A percentile compares a stretch with the other conserved stretches of the same genome.
phyloP scores from a whole-genome alignment of 2,797 vertebrate genomes.

The Glyptemys insculpta region DNA sequence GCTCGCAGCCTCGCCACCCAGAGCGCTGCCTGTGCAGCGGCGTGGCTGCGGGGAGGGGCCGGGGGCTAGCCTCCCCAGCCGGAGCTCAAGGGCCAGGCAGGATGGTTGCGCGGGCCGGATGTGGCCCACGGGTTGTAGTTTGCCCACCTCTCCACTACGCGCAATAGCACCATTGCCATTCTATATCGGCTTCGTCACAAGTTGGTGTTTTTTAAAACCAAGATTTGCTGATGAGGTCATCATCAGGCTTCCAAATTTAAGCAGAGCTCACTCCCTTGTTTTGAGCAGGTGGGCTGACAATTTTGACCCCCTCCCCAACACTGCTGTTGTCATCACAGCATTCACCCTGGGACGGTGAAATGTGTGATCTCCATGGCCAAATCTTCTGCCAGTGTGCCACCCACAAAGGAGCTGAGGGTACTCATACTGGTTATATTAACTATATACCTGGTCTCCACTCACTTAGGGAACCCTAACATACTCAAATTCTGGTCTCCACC shows the following conservation, averaged over 20 bases:
- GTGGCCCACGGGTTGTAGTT: no score
- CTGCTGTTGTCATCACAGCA: neutral
- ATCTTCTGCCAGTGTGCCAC: neutral
- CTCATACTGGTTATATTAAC: neutral
- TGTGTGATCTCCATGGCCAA: neutral
- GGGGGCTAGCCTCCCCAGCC: no score
- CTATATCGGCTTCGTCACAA: constrained; percentile 1
- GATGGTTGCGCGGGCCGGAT: no score
- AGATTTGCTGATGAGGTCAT: neutral
- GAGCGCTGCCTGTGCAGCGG: no score
- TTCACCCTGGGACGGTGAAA: accelerated
- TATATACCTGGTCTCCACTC: neutral
- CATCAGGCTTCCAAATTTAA: neutral
- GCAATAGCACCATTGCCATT: constrained; percentile 1
- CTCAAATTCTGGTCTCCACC: neutral
- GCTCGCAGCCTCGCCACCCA: no score
- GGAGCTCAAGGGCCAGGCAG: no score
- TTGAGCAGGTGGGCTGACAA: neutral
- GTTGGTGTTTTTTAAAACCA: neutral
- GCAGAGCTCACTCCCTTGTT: accelerated
- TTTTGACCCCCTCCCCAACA: neutral
- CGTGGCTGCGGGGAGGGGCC: no score
- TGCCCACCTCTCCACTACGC: neutral
- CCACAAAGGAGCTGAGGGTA: neutral
- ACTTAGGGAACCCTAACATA: neutral